These are phyloP conservation scores for Hipparchia sbordonii DNA, from an alignment of 2,888 invertebrate genomes.

Conservation along the genomic window DNA sequence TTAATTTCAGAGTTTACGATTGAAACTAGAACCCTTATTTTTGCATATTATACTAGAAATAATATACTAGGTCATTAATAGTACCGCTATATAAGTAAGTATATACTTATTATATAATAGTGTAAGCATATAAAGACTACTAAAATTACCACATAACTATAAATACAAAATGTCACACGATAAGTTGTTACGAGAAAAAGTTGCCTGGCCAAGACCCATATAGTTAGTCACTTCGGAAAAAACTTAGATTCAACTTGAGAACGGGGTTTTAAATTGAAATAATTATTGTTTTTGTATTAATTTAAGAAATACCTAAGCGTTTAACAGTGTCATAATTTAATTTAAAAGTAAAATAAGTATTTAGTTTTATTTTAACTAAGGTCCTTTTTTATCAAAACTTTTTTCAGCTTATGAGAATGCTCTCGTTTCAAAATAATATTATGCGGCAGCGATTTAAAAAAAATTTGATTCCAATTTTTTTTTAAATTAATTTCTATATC, in stretches of 20 bases:
- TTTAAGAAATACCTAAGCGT: background rate
- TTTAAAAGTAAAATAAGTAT: background rate
- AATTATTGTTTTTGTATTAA: constrained; percentile 10
- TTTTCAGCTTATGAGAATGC: no score
- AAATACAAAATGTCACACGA: constrained; percentile 55
- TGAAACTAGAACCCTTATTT: no score
- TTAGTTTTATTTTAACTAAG: background rate
- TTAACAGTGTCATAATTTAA: constrained; percentile 9
- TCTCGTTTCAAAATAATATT: no score
- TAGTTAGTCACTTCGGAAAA: constrained; percentile 46
- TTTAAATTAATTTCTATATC: no score
- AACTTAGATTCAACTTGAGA: constrained; percentile 14
- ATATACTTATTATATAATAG: no score
- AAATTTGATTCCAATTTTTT: no score
- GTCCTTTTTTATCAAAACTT: no score
- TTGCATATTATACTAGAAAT: no score
- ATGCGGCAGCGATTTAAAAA: no score
- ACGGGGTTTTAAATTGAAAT: constrained; percentile 9
- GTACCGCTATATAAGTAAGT: no score
- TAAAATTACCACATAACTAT: constrained; percentile 47
- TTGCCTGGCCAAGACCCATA: constrained; percentile 82
- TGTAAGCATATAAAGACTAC: background rate
- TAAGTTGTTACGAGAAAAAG: constrained; percentile 78
- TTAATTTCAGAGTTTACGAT: no score
- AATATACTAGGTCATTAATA: no score